phyloP scores from a whole-genome alignment of 2,888 invertebrate genomes.

The Polydrusus cervinus region DNA sequence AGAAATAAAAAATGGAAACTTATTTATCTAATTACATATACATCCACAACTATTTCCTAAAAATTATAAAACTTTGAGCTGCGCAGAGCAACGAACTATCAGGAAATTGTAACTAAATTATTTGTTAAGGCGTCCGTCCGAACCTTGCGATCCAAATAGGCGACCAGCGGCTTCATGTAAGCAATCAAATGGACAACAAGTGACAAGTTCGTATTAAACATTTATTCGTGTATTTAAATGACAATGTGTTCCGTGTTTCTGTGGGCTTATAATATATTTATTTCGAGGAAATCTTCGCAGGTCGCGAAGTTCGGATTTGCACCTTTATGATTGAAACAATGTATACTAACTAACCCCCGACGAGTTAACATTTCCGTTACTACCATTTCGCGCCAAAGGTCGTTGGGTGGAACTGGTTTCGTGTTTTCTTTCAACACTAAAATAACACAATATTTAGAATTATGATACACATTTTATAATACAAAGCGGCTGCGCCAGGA shows the following conservation, averaged over 20 bases:
- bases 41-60: constrained; percentile 36
- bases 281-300: too few relatives aligned
- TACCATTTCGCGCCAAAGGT: constrained; percentile 76
- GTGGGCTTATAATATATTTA: too few relatives aligned
- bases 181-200: too few relatives aligned
- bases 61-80: constrained; percentile 32
- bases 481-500: too few relatives aligned
- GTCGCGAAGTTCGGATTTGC: too few relatives aligned
- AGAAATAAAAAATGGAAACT: constrained; percentile 41
- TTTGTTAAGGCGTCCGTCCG: too few relatives aligned
- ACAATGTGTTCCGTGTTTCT: too few relatives aligned
- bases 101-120: background rate
- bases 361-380: constrained; percentile 70
- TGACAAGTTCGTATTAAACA: too few relatives aligned
- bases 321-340: background rate
- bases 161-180: too few relatives aligned
- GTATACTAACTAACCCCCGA: constrained; percentile 54
- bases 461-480: background rate
- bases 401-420: constrained; percentile 71
- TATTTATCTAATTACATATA: constrained; percentile 13
- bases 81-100: background rate
- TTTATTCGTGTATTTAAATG: too few relatives aligned
- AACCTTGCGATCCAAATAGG: too few relatives aligned
- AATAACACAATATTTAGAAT: constrained; percentile 43
- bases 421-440: constrained; percentile 67